phyloP scores from a whole-genome alignment of 2,113 vertebrate genomes.

The Pleuronectes platessa region DNA sequence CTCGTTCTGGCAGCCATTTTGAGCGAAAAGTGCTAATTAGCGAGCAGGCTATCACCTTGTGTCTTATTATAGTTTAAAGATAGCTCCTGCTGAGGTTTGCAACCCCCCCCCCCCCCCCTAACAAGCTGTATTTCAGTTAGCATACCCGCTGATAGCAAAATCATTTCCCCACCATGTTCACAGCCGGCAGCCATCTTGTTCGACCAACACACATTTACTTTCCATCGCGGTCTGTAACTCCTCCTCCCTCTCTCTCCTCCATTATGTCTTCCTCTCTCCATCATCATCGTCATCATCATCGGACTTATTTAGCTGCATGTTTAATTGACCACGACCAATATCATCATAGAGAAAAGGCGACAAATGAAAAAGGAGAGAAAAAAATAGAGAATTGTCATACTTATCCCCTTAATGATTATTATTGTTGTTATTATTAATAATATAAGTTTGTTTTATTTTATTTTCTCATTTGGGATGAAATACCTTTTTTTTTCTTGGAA shows the following conservation, averaged over 20 bases:
- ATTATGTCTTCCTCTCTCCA: conserved; percentile 37
- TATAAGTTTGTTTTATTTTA: conserved; percentile 88
- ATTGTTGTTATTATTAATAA: conserved; percentile 80
- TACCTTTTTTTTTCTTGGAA: conserved; percentile 82
- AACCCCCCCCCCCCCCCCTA: neutral
- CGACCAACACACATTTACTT: conserved; percentile 7
- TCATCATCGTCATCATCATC: conserved; percentile 74
- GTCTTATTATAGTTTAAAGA: conserved; percentile 31
- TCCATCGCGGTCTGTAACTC: conserved; percentile 9
- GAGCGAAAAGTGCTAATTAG: neutral
- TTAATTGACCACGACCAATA: conserved; percentile 81
- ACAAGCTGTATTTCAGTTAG: conserved; percentile 4
- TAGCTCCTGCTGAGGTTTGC: neutral
- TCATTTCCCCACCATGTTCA: neutral
- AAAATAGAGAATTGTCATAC: conserved; percentile 81
- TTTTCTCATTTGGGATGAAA: conserved; percentile 85
- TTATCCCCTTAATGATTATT: conserved; percentile 85
- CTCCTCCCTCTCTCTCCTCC: conserved; percentile 35
- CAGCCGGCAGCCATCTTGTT: conserved; percentile 35
- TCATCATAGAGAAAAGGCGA: conserved; percentile 77
- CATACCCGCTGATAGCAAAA: neutral
- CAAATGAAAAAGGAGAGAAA: conserved; percentile 70
- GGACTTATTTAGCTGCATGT: conserved; percentile 84
- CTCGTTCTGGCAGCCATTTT: conserved; percentile 2
- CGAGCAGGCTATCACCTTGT: conserved; percentile 14